Evolutionary conservation across 2,888 invertebrate genomes (phyloP).

Genomic region (Apodemia zela): DNA sequence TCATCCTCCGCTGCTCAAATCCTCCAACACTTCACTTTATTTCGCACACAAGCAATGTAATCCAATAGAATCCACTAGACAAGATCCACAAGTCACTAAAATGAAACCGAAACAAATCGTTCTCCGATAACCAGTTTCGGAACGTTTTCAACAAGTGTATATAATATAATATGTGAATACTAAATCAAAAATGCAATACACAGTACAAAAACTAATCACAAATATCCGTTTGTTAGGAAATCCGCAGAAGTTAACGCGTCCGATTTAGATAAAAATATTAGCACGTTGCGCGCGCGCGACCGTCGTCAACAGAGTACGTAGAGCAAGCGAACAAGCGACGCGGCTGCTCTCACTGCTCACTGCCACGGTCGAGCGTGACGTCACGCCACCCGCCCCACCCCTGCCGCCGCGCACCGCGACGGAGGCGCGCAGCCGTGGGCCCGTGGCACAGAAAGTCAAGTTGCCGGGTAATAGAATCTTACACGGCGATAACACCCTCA

Average conservation of each 20-base stretch:
- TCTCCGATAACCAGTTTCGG: conserved; percentile 49
- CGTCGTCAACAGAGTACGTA: conserved; percentile 72
- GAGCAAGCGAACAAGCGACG: conserved; percentile 64
- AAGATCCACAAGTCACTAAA: conserved; percentile 50
- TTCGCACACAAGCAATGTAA: conserved; percentile 69
- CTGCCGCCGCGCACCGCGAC: conserved; percentile 37
- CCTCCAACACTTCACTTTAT: conserved; percentile 76
- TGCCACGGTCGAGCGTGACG: conserved; percentile 79
- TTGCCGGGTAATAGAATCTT: conserved; percentile 68
- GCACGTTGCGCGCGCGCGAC: conserved; percentile 74
- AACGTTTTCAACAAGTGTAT: conserved; percentile 43
- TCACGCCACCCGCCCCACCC: conserved; percentile 55
- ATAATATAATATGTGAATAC: conserved; percentile 37
- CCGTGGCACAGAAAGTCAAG: conserved; percentile 75
- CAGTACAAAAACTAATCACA: conserved; percentile 61
- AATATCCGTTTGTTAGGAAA: conserved; percentile 51
- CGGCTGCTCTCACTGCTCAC: conserved; percentile 78
- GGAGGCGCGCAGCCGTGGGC: conserved; percentile 46
- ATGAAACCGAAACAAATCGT: conserved; percentile 59
- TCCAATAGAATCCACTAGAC: conserved; percentile 36
- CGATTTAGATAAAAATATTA: conserved; percentile 47
- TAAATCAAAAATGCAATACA: conserved; percentile 55
- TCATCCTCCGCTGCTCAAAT: conserved; percentile 72
- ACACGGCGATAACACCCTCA: conserved; percentile 71
- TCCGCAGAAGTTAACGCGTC: conserved; percentile 55